Evolutionary conservation across 2,888 invertebrate genomes (phyloP), one percentile per base, ranked within the genome.

Genomic region (Graphium colonna): DNA sequence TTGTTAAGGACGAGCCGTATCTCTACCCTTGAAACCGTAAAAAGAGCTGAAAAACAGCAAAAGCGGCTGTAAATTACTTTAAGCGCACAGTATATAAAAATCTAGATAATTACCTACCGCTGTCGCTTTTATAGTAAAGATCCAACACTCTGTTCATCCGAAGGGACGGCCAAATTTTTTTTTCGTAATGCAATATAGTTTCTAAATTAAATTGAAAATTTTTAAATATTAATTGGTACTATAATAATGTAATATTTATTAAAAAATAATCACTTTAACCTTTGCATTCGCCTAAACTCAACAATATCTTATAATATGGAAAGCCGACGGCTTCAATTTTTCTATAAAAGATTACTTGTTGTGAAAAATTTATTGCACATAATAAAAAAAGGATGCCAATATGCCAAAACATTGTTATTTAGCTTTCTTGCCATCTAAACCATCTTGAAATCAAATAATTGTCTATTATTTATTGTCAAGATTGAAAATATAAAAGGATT

Each of bases 91-190:
- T n/a, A n/a, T n/a, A n/a, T n/a, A n/a, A n/a, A n/a, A n/a, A n/a
- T n/a, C n/a, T n/a, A n/a, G n/a, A n/a, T n/a, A n/a, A n/a, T n/a
- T 58, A 72, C 79, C 75, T 66, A 86, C 86, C 60, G 21, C 69
- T 59, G 15, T 55, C 40, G 57, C 77, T 73, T 60, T 66, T 73
- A 57, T 77, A 87, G 59, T 76, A 77, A 55, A 88, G 78, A 58
- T 87, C 85, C 28, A 86, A 67, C 42, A 88, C 67, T 53, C 84
- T 68, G 53, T 85, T 81, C 18, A 77, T 57, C 52, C 60, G 61
- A 1, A 76, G 62, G 31, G 60, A 61, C 1, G 68, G 68, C 82
- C 82, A 87, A 46, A 79, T 60, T 66, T 72, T 75, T 58, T 76
- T 68, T 53, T 87, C 82, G 2, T 56, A 54, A 55, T 61, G 86